Evolutionary conservation across 2,888 invertebrate genomes (phyloP).

Genomic region (Drosophila tripunctata): DNA sequence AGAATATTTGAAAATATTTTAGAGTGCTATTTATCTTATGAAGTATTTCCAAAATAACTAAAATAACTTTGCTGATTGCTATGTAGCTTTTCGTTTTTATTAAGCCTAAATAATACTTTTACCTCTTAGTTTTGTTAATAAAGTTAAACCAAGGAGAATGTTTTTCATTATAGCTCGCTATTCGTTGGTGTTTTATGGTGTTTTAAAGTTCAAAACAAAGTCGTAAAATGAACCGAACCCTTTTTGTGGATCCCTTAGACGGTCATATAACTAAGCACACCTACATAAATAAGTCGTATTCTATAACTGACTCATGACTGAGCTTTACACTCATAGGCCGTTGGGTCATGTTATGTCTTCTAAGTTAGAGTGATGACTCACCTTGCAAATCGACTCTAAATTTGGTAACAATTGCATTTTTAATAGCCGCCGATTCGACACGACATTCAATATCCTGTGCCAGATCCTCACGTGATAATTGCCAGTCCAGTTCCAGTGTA

Average conservation of each 20-base stretch:
- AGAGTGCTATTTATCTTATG: too few relatives aligned
- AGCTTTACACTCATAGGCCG: conserved; percentile 16
- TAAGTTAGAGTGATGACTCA: conserved; percentile 77
- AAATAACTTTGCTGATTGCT: too few relatives aligned
- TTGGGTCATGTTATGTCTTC: conserved; percentile 33
- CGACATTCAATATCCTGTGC: conserved; percentile 89
- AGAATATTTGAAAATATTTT: not conserved
- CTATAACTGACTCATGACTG: conserved; percentile 34
- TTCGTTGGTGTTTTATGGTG: conserved; percentile 27
- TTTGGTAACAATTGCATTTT: conserved; percentile 84
- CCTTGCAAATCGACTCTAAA: conserved; percentile 88
- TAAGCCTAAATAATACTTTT: not conserved
- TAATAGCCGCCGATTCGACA: conserved; percentile 87
- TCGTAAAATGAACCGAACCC: conserved; percentile 49
- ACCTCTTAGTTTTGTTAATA: not conserved
- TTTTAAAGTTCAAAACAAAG: conserved; percentile 53
- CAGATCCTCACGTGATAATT: conserved; percentile 88
- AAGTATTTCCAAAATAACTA: not conserved
- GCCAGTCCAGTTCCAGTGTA: conserved; percentile 87
- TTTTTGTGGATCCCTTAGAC: conserved; percentile 22
- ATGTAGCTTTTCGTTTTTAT: too few relatives aligned
- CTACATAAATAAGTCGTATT: conserved; percentile 37
- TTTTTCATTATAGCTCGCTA: not conserved
- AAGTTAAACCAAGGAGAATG: not conserved
- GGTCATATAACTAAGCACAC: conserved; percentile 46